Base-by-base conservation (phyloP, 2,113 vertebrate species). In the Parotia lawesii region DNA sequence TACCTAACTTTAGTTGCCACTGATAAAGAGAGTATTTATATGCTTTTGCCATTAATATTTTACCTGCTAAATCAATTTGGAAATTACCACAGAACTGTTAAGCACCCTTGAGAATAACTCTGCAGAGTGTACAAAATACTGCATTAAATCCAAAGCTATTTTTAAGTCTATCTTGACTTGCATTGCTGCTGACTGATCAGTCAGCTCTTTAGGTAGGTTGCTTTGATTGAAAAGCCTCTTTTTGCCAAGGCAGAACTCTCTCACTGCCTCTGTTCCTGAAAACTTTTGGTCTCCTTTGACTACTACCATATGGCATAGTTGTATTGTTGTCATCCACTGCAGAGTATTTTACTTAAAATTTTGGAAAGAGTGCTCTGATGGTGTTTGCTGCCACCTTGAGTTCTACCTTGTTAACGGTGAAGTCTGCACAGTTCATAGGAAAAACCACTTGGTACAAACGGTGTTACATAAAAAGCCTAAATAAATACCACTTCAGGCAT, bases 381-480 rank as follows among this genome's bases (percentile, higher is more conserved):
- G 94, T 70, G 81, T 95, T 87, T 96, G 95, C 95, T 96, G 96
- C 96, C 96, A 96, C 91, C 96, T 93, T 89, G 87, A 95, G 96
- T 76, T 91, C 48, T 31, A 74, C 9, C 13, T 81, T 0, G 0
- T 42, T 73, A 79, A 82, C 10, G 33, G 19, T 57, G 54, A 65
- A 42, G 23, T 27, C 50, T 58, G 48, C 21, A 69, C 25, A 78
- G 37, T 7, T 20, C 10, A 4, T 2, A 91, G 18, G 38, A 85
- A 69, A 80, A 92, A 27, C 4, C 40, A 19, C 31, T 65, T 35
- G 17, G 10, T 65, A 58, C 7, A 50, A 89, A 57, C 7, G 21
- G 10, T 44, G 28, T 81, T 91, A 87, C 5, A 38, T 61, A 87
- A 90, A 92, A 73, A 73, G 16, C 10, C 45, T 57, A 76, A 85